phyloP scores from a whole-genome alignment of 2,888 invertebrate genomes.

The Erebia palarica region DNA sequence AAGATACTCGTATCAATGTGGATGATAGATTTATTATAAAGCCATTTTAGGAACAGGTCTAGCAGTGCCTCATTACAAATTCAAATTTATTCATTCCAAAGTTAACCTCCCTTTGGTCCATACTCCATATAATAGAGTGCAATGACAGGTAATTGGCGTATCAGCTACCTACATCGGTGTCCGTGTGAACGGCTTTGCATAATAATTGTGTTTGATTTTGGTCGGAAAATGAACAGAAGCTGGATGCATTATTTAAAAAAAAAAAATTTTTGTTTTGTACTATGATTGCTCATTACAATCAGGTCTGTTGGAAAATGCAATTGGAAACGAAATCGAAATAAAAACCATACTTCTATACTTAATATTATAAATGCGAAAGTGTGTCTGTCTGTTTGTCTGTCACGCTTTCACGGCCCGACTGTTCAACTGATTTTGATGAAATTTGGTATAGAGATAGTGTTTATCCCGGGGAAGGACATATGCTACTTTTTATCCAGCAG shows the following conservation, averaged over 20 bases:
- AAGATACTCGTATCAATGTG: conserved; percentile 7
- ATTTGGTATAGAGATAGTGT: too few relatives aligned
- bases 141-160: conserved; percentile 41
- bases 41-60: conserved; percentile 13
- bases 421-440: too few relatives aligned
- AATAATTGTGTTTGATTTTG: conserved; percentile 38
- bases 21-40: conserved; percentile 11
- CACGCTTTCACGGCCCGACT: too few relatives aligned
- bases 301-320: neutral
- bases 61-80: conserved; percentile 4
- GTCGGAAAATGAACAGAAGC: conserved; percentile 25
- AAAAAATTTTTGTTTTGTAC: neutral
- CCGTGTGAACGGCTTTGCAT: conserved; percentile 30
- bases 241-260: neutral
- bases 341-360: too few relatives aligned
- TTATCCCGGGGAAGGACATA: too few relatives aligned
- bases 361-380: too few relatives aligned
- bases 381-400: too few relatives aligned
- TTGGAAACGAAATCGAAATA: too few relatives aligned
- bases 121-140: conserved; percentile 29
- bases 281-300: neutral
- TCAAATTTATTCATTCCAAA: conserved; percentile 17
- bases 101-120: conserved; percentile 25
- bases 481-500: too few relatives aligned
- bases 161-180: conserved; percentile 29